These are phyloP conservation scores for Epirrhoe tristata DNA, from an alignment of 2,888 invertebrate genomes.

Conservation along the genomic window DNA sequence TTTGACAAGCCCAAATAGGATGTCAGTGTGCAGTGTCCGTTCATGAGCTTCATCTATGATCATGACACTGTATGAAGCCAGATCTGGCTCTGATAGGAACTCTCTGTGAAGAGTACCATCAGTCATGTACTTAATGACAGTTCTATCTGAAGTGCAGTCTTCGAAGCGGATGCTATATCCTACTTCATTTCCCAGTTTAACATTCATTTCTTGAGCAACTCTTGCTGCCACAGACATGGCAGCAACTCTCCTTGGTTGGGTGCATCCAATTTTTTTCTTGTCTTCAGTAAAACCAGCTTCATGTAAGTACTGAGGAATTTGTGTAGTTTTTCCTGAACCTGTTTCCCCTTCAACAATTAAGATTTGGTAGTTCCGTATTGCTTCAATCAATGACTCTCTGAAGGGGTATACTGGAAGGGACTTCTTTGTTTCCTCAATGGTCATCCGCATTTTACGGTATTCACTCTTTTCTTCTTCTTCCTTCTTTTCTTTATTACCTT, in stretches of 20 bases:
- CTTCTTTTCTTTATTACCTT: constrained; percentile 87
- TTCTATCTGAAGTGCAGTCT: constrained; percentile 99
- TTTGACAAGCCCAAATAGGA: constrained; percentile 98
- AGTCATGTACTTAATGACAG: constrained; percentile 99
- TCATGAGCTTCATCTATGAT: constrained; percentile 99
- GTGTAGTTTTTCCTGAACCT: constrained; percentile 99
- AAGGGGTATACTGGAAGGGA: constrained; percentile 98
- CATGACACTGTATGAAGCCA: constrained; percentile 98
- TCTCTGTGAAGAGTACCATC: constrained; percentile 99
- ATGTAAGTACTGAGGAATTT: constrained; percentile 98
- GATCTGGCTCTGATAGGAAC: constrained; percentile 98
- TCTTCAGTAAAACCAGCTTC: constrained; percentile 95
- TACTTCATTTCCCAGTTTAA: constrained; percentile 97
- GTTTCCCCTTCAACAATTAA: constrained; percentile 99
- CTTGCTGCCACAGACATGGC: constrained; percentile 99
- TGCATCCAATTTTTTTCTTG: constrained; percentile 97
- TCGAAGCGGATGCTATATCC: constrained; percentile 98
- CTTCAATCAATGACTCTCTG: constrained; percentile 93
- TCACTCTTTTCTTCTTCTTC: constrained; percentile 88
- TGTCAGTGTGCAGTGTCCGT: constrained; percentile 98
- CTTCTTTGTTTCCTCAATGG: constrained; percentile 95
- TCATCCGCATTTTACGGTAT: constrained; percentile 88
- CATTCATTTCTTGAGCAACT: constrained; percentile 98
- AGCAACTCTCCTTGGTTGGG: constrained; percentile 98
- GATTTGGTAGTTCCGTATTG: constrained; percentile 95